Evolutionary conservation across 1,140 invertebrate genomes (phyloP).

Genomic region (Zaprionus inermis): DNA sequence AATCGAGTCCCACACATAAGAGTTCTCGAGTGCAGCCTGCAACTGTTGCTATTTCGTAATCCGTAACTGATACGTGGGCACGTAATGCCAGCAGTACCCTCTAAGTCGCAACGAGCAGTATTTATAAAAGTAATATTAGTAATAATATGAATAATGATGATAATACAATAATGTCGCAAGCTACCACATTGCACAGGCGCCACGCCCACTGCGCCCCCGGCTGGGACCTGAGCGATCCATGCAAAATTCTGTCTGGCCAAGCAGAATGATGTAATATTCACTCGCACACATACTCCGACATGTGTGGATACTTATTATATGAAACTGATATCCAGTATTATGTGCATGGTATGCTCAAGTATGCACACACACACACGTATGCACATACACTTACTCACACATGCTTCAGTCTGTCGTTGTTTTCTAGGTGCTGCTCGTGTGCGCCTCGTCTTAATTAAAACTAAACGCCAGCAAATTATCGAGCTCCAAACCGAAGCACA

Average conservation of each 20-base stretch:
- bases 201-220: slow-evolving; percentile 11
- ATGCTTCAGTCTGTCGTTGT: background rate
- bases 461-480: slow-evolving; percentile 46
- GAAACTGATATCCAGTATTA: slow-evolving; percentile 21
- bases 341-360: background rate
- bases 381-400: background rate
- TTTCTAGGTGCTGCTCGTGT: slow-evolving; percentile 4
- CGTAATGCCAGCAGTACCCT: slow-evolving; percentile 7
- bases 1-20: background rate
- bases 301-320: background rate
- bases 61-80: background rate
- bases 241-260: slow-evolving; percentile 44
- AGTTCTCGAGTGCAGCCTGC: background rate
- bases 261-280: slow-evolving; percentile 64
- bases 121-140: slow-evolving; percentile 14
- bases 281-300: background rate
- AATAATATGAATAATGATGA: slow-evolving; percentile 18
- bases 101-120: slow-evolving; percentile 7
- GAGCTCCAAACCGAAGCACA: slow-evolving; percentile 2
- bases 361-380: background rate
- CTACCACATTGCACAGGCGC: background rate
- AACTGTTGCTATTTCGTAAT: slow-evolving; percentile 15
- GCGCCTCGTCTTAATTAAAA: slow-evolving; percentile 37
- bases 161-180: background rate
- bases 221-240: background rate